Base-by-base conservation (phyloP, 2,797 vertebrate genomes). In the Pipistrellus pipistrellus region DNA sequence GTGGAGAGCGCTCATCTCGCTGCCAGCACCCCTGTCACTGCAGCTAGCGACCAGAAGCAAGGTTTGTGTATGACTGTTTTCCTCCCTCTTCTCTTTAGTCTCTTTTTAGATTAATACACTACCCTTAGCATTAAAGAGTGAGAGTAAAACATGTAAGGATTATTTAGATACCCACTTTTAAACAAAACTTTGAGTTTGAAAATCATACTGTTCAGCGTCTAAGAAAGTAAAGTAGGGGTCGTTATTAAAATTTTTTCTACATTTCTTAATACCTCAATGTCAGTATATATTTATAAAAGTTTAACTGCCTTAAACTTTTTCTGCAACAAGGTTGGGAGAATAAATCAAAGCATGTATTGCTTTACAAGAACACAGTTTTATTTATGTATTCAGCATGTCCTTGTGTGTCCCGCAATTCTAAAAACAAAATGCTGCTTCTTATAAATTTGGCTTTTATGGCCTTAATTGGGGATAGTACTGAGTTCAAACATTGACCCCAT, bases 31-130 rank as follows among this genome's bases (percentile, higher is more conserved):
- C 95, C 98, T 10, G 85, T 96, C 96, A 96, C 98, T 86, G 93
- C 97, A 76, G 94, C 98, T 85, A 96, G 98, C 51, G 97, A 98
- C 98, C 98, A 98, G 96, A 99, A 98, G 98, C 97, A 98, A 99
- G 99, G 99, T 99, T 97, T 97, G 99, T 98, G 94, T 94, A 91
- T n/a, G 69, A 97, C 94, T 57, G 32, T 97, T 96, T 97, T 96
- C 85, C 82, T 96, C 82, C 94, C 85, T 91, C 73, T 20, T 94
- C n/a, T 89, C 94, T 96, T 73, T 81, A 97, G 66, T 78, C 46
- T 48, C 57, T 82, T 46, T 71, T 48, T 73, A 20, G 73, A 62
- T 95, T 84, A 92, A 55, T 76, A n/a, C n/a, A 20, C 93, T 91
- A 25, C 18, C 66, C 73, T 95, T 2, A 59, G 59, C 51, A 32